A percentile compares a stretch with the other conserved stretches of the same genome.
phyloP scores from a whole-genome alignment of 2,797 vertebrate species.

The Argyrosomus regius region DNA sequence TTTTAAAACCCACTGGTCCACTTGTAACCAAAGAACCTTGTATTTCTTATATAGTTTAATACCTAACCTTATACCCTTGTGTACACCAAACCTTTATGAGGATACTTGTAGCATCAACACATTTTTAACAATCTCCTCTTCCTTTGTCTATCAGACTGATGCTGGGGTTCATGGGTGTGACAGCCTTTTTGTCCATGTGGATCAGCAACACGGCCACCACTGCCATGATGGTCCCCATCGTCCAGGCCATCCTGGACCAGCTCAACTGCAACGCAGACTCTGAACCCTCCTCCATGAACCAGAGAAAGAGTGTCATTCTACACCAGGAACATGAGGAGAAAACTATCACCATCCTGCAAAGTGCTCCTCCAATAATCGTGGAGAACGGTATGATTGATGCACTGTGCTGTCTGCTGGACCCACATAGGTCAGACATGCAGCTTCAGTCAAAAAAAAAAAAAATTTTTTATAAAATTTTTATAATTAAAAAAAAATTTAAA shows the following conservation, averaged over 20 bases:
- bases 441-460: no score
- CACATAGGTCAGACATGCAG: background rate
- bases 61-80: no score
- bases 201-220: constrained; percentile 98
- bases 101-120: background rate
- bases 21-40: no score
- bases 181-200: constrained; percentile 98
- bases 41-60: no score
- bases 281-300: background rate
- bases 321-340: constrained; percentile 42
- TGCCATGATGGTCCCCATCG: constrained; percentile 98
- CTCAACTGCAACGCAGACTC: constrained; percentile 74
- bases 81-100: background rate
- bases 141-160: constrained; percentile 86
- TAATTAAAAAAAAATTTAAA: no score
- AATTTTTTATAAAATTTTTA: no score
- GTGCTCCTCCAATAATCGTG: background rate
- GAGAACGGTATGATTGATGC: constrained; percentile 39
- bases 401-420: background rate
- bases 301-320: background rate
- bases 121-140: background rate
- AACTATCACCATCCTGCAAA: background rate
- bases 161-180: constrained; percentile 96
- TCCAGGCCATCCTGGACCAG: constrained; percentile 92
- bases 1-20: background rate